Base-by-base conservation (phyloP, 2,797 vertebrate genomes). In the Otolemur crassicaudatus region DNA sequence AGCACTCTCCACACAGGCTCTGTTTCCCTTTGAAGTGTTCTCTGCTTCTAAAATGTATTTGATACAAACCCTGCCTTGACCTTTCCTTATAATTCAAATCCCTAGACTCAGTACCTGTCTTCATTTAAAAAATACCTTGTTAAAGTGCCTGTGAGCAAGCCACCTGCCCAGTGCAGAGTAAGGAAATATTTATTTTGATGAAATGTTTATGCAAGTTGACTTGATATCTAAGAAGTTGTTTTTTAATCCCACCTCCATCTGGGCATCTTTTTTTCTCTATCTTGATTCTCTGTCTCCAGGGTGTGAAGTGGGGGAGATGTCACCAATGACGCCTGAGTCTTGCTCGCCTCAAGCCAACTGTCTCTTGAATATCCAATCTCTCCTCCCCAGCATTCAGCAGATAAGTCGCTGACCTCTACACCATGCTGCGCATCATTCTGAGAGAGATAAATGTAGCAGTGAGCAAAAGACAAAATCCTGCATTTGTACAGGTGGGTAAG, bases 161-260 rank as follows among this genome's bases (percentile, higher is more conserved):
- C 16, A 2, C 73, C 90, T 75, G 46, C 79, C 23, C 13, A 10
- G 56, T 20, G 46, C 73, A 27, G 77, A 88, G 83, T 27, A 72
- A 76, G 58, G 87, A 86, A 82, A 86, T 82, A 93, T 89, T 93
- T 93, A 85, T 91, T 89, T 93, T 91, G 92, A 91, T 95, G 87
- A 95, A 88, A 56, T 89, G 92, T 96, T 89, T 95, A 88, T 56
- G 79, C 67, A 88, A 67, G 29, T 56, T n/a, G 37, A 60, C 65
- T 49, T 65, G 87, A 81, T 73, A 34, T 25, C 46, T n/a, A 67
- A 29, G 56, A 56, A 77, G 67, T 17, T 65, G 23, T 12, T 23
- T 27, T 27, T 10, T 5, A 2, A 49, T 22, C 11, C 22, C 16
- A 5, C 0, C 19, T 27, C 22, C 1, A 5, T 34, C 73, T 23